A percentile compares a stretch with the other conserved stretches of the same genome.
Conservation (phyloP, 2,797 vertebrate genomes). For the Lepus townsendii region DNA sequence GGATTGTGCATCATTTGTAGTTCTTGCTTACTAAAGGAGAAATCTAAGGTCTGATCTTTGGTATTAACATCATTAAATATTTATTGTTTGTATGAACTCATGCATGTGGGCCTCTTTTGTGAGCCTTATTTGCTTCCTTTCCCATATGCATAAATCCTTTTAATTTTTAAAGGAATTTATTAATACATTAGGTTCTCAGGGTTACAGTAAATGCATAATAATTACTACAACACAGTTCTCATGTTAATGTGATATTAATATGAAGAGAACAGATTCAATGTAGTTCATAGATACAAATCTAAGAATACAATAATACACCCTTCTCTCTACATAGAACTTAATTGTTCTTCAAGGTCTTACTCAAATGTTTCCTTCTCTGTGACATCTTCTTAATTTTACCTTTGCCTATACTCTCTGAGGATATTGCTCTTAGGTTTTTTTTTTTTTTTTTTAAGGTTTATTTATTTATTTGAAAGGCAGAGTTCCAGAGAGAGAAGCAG, state of each 20-base stretch:
- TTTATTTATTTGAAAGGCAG: no score
- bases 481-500: no score
- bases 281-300: no score
- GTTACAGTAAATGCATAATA: no score
- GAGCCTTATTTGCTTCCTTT: neutral
- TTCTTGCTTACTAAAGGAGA: conserved; percentile 27
- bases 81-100: neutral
- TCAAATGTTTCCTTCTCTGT: neutral
- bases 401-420: neutral
- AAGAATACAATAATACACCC: no score
- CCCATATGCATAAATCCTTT: neutral
- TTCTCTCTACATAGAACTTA: neutral
- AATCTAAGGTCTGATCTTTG: neutral
- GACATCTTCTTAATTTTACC: conserved; percentile 5
- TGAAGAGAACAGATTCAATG: no score
- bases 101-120: neutral
- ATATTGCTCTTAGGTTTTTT: neutral
- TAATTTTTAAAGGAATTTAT: no score
- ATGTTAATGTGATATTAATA: no score
- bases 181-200: no score
- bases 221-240: no score
- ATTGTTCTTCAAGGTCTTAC: neutral
- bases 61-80: neutral
- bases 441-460: no score
- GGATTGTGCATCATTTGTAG: neutral